Base-by-base conservation (phyloP, 2,888 invertebrate species). In the Sminthurinus aureus region DNA sequence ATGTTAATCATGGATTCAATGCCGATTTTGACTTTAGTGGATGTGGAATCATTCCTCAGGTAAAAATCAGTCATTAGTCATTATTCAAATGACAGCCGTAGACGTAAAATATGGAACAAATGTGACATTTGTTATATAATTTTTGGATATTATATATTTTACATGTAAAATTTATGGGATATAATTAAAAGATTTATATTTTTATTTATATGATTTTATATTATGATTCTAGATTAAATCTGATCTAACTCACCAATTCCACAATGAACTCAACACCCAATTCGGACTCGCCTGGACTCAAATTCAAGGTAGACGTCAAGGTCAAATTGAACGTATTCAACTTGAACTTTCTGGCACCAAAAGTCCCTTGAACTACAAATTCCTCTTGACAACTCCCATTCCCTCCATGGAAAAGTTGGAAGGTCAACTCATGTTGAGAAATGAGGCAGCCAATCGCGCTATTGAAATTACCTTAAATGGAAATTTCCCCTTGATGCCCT, bases 41-140 rank as follows among this genome's bases (percentile, higher is more conserved):
- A 11, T 87, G 86, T 77, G 71, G 76, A 0, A 79, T 83, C 13
- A 81, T 87, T 22, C 87, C 87, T 20, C 73, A 85, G 79, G 87
- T 88, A 38, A 38, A 64, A 67, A 20, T 64, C n/a, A 64, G 15
- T 58, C 15, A 12, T 58, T 15, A 58, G 9, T 58, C 58, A 12
- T 58, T 58, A 12, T 58, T 58, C 9, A 58, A 58, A n/a, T n/a
- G n/a, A n/a, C n/a, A n/a, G n/a, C n/a, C n/a, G n/a, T n/a, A n/a
- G n/a, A n/a, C n/a, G n/a, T n/a, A n/a, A n/a, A n/a, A n/a, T n/a
- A n/a, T n/a, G n/a, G n/a, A n/a, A n/a, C n/a, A n/a, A n/a, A n/a
- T n/a, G n/a, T n/a, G n/a, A n/a, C n/a, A n/a, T n/a, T n/a, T n/a
- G 38, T 38, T 38, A 38, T 38, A 38, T 38, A 38, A 38, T 38